phyloP scores from a whole-genome alignment of 2,113 vertebrate species.

The Stigmatopora argus region DNA sequence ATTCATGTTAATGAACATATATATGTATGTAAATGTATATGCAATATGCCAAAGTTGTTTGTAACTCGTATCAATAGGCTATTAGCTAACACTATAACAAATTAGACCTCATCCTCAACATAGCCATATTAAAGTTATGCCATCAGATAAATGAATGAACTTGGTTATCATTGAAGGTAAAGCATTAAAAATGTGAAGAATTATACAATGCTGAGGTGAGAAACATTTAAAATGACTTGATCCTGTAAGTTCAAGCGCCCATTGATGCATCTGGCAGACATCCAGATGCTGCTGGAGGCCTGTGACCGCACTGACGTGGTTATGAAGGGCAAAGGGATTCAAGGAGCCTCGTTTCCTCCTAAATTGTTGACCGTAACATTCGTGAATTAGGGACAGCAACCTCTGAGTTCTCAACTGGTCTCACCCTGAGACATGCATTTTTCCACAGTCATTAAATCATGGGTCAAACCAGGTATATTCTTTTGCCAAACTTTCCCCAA shows the following conservation, averaged over 20 bases:
- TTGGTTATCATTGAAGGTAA: neutral
- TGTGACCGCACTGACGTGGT: conserved; percentile 33
- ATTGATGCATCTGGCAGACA: conserved; percentile 50
- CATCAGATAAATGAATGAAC: neutral
- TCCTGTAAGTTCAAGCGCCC: conserved; percentile 43
- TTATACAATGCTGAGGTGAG: conserved; percentile 24
- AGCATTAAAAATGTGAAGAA: neutral
- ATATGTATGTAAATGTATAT: too few relatives aligned
- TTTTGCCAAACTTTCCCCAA: neutral
- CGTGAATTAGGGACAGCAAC: neutral
- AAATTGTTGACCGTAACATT: conserved; percentile 14
- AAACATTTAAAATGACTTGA: conserved; percentile 25
- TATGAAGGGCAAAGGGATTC: conserved; percentile 27
- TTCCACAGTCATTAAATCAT: neutral
- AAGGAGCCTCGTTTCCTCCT: conserved; percentile 9
- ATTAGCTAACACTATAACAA: neutral
- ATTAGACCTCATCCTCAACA: neutral
- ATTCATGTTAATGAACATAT: too few relatives aligned
- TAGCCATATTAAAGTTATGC: neutral
- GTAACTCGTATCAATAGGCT: neutral
- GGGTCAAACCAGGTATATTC: neutral
- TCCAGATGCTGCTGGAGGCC: conserved; percentile 36
- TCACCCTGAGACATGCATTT: neutral
- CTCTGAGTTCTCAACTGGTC: neutral
- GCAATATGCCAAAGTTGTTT: neutral